Evolutionary conservation across 2,797 vertebrate species (phyloP).

Genomic region (Myotis planiceps): DNA sequence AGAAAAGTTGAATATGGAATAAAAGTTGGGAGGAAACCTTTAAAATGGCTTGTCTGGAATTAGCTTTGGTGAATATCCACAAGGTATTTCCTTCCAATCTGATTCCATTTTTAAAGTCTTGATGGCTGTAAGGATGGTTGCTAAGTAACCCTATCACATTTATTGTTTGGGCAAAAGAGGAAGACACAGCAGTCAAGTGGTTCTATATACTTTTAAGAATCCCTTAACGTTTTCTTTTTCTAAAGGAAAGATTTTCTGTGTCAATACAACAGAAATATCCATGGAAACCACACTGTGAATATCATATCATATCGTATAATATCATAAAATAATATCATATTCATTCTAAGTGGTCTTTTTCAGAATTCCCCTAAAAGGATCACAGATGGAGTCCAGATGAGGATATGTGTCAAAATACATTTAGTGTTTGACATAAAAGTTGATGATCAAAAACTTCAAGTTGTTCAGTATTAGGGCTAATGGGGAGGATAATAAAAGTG

Average conservation of each 20-base stretch:
- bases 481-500: neutral
- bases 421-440: neutral
- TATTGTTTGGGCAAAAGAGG: neutral
- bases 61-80: neutral
- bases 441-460: neutral
- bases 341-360: neutral
- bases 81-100: neutral
- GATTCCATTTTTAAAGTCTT: neutral
- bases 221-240: conserved; percentile 2
- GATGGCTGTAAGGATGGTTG: neutral
- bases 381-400: neutral
- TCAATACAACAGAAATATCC: neutral
- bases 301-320: neutral
- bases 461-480: neutral
- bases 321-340: neutral
- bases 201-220: neutral
- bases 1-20: neutral
- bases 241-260: neutral
- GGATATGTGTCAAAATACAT: neutral
- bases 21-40: neutral
- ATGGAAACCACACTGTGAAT: neutral
- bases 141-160: neutral
- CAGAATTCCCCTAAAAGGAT: neutral
- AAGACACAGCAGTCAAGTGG: neutral
- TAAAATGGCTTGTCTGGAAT: neutral